These are phyloP conservation scores for Dunckerocampus dactyliophorus DNA, from an alignment of 2,113 vertebrate genomes.

Conservation along the genomic window DNA sequence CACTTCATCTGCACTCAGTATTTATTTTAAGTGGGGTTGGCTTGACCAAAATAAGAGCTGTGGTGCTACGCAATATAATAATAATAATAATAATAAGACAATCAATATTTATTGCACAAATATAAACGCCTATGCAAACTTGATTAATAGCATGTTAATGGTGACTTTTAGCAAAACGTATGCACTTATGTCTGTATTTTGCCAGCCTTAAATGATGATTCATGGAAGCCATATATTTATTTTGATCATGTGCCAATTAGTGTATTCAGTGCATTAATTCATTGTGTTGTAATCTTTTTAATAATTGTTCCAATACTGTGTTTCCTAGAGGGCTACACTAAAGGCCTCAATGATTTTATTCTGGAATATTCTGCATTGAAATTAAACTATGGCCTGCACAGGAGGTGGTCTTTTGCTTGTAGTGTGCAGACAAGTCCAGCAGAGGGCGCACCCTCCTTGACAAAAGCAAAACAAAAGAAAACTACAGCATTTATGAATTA, in stretches of 20 bases:
- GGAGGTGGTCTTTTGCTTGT: neutral
- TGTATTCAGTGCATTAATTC: conserved; percentile 14
- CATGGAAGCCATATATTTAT: conserved; percentile 51
- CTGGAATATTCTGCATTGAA: conserved; percentile 30
- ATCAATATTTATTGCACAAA: conserved; percentile 65
- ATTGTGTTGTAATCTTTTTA: conserved; percentile 8
- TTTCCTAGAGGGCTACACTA: conserved; percentile 1
- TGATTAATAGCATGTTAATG: conserved; percentile 13
- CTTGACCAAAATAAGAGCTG: conserved; percentile 52
- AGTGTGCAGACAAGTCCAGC: conserved; percentile 25
- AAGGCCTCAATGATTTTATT: conserved; percentile 19
- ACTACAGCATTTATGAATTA: conserved; percentile 12
- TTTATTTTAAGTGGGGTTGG: conserved; percentile 24
- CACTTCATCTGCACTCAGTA: neutral
- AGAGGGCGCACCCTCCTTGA: conserved; percentile 26
- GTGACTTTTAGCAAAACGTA: conserved; percentile 16
- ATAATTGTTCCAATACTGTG: no score
- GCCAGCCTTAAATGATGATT: conserved; percentile 29
- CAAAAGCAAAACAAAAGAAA: neutral
- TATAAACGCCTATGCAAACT: conserved; percentile 39
- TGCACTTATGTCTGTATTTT: neutral
- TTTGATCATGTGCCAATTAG: conserved; percentile 33
- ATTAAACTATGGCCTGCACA: conserved; percentile 31
- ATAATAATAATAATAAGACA: conserved; percentile 36
- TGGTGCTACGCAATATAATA: conserved; percentile 38